These are phyloP conservation scores for Hartigia nigra DNA, from an alignment of 2,888 invertebrate genomes.

Conservation along the genomic window DNA sequence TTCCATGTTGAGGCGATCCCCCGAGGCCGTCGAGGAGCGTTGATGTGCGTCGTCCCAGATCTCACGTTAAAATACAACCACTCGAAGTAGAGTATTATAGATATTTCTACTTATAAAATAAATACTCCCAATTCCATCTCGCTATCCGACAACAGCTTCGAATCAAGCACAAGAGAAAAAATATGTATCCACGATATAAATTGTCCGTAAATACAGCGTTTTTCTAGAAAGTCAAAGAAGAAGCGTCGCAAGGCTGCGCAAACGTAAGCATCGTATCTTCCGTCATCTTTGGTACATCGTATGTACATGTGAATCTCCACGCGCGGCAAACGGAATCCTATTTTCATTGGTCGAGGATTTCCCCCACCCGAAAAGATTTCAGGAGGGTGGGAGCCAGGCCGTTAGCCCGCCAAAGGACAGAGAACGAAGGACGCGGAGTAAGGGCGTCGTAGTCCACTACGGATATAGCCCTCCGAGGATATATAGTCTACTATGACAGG, in stretches of 20 bases:
- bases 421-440: slow-evolving; percentile 15
- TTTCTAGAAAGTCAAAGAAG: background rate
- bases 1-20: background rate
- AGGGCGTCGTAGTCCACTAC: slow-evolving; percentile 19
- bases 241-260: background rate
- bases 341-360: slow-evolving; percentile 41
- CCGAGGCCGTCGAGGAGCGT: background rate
- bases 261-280: background rate
- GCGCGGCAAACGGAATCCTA: slow-evolving; percentile 51
- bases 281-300: background rate
- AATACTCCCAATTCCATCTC: background rate
- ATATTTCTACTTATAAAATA: background rate
- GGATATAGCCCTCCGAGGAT: slow-evolving; percentile 17
- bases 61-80: background rate
- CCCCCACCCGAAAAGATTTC: slow-evolving; percentile 10
- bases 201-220: background rate
- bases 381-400: slow-evolving; percentile 22
- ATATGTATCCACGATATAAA: background rate
- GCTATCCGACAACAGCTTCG: background rate
- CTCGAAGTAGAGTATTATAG: background rate
- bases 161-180: background rate
- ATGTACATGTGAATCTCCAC: slow-evolving; percentile 50
- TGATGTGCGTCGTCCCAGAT: background rate
- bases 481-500: slow-evolving; percentile 31
- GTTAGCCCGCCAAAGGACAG: slow-evolving; percentile 18